Conservation (phyloP, 1,140 invertebrate genomes). For the Drosophila ironensis region DNA sequence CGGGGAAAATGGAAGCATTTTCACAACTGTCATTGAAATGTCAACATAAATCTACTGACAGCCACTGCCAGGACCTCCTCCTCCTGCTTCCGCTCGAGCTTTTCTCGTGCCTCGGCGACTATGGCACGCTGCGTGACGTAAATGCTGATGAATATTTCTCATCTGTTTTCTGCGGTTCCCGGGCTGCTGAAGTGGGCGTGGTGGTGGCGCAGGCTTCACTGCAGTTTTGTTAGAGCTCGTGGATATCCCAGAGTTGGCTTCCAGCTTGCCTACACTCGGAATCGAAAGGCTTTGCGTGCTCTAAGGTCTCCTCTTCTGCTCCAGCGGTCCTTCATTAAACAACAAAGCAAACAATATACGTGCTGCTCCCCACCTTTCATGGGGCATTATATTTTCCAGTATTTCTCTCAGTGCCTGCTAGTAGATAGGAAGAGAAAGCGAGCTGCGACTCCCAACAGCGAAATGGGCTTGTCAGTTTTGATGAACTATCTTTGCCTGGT, state of each 20-base stretch:
- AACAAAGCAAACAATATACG: neutral
- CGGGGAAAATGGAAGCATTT: conserved; percentile 63
- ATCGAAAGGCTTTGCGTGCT: no score
- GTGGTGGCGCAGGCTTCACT: conserved; percentile 13
- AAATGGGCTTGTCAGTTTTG: conserved; percentile 77
- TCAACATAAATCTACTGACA: conserved; percentile 76
- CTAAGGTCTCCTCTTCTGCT: no score
- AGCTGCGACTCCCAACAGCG: conserved; percentile 32
- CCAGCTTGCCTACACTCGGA: neutral
- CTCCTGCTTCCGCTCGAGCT: neutral
- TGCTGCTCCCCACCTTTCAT: neutral
- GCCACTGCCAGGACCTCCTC: conserved; percentile 22
- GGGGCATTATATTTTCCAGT: neutral
- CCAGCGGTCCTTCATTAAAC: no score
- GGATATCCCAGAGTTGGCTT: conserved; percentile 37
- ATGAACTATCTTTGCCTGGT: conserved; percentile 69
- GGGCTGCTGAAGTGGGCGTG: neutral
- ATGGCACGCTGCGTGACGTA: conserved; percentile 74
- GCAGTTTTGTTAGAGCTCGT: conserved; percentile 62
- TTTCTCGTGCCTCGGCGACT: conserved; percentile 31
- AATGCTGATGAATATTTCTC: conserved; percentile 77
- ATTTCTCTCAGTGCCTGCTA: neutral
- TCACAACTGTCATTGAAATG: conserved; percentile 79
- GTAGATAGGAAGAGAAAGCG: neutral
- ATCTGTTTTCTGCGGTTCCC: conserved; percentile 53